phyloP scores from a whole-genome alignment of 1,140 invertebrate species.

The Drosophila santomea region DNA sequence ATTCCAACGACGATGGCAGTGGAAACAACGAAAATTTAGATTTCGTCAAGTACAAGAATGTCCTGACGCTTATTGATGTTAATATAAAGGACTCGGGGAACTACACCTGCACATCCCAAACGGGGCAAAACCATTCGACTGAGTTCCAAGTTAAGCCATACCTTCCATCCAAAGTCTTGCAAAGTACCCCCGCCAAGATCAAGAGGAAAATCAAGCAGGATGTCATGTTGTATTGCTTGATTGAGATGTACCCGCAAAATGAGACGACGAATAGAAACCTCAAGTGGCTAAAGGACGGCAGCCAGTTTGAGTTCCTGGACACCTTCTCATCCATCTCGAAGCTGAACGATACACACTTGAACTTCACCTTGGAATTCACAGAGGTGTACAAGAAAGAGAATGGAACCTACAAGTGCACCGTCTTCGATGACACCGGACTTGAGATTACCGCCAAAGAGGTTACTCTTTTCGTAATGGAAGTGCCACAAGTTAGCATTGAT shows the following conservation, averaged over 20 bases:
- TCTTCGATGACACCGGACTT: conserved; percentile 59
- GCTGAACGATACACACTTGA: conserved; percentile 87
- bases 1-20: conserved; percentile 29
- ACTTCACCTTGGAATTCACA: conserved; percentile 86
- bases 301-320: conserved; percentile 81
- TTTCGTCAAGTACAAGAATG: conserved; percentile 56
- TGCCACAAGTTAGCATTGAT: conserved; percentile 90
- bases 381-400: conserved; percentile 88
- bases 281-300: conserved; percentile 87
- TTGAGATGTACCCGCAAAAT: conserved; percentile 87
- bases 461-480: conserved; percentile 88
- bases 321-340: conserved; percentile 68
- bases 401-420: conserved; percentile 87
- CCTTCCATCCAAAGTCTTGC: conserved; percentile 85
- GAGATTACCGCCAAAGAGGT: conserved; percentile 64
- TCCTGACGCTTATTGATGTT: conserved; percentile 72
- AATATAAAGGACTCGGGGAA: conserved; percentile 85
- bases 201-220: conserved; percentile 85
- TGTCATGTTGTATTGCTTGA: conserved; percentile 86
- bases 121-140: conserved; percentile 63
- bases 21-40: conserved; percentile 35
- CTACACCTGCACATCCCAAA: conserved; percentile 85
- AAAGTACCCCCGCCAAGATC: conserved; percentile 83
- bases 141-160: conserved; percentile 83
- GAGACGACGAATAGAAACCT: conserved; percentile 81